These are phyloP conservation scores for Amitus sp. DNA, from an alignment of 2,888 invertebrate species.

Conservation along the genomic window DNA sequence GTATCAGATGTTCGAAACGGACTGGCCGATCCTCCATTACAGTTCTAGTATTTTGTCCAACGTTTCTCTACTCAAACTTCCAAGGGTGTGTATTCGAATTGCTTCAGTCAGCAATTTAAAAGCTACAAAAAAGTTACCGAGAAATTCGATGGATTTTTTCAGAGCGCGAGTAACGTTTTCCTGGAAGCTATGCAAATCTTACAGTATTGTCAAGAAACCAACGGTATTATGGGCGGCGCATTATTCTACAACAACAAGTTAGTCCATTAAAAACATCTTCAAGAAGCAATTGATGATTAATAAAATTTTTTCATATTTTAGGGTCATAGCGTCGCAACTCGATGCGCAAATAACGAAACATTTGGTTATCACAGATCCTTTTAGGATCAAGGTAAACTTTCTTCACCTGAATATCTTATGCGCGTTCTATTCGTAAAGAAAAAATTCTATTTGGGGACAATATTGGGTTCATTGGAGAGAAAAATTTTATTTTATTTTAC, in stretches of 20 bases:
- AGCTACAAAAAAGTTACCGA: no score
- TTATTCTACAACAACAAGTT: conserved; percentile 91
- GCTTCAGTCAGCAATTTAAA: no score
- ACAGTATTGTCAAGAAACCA: conserved; percentile 83
- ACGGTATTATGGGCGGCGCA: conserved; percentile 84
- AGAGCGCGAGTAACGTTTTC: conserved; percentile 89
- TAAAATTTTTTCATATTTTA: conserved; percentile 62
- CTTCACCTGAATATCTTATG: no score
- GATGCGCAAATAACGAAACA: conserved; percentile 76
- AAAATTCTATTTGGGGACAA: no score
- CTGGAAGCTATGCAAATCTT: conserved; percentile 88
- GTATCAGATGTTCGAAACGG: no score
- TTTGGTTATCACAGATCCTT: conserved; percentile 84
- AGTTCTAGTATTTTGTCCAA: no score
- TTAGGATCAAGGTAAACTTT: conserved; percentile 76
- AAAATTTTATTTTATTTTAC: no score
- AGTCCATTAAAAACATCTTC: conserved; percentile 47
- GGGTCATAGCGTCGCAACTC: conserved; percentile 84
- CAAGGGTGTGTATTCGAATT: no score
- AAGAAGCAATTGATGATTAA: conserved; percentile 23
- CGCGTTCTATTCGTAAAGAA: no score
- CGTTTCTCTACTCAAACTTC: no score
- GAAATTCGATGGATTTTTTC: conserved; percentile 36
- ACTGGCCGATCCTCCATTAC: no score
- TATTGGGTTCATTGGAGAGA: no score